phyloP scores from a whole-genome alignment of 2,888 invertebrate genomes.

The Apamea sordens region DNA sequence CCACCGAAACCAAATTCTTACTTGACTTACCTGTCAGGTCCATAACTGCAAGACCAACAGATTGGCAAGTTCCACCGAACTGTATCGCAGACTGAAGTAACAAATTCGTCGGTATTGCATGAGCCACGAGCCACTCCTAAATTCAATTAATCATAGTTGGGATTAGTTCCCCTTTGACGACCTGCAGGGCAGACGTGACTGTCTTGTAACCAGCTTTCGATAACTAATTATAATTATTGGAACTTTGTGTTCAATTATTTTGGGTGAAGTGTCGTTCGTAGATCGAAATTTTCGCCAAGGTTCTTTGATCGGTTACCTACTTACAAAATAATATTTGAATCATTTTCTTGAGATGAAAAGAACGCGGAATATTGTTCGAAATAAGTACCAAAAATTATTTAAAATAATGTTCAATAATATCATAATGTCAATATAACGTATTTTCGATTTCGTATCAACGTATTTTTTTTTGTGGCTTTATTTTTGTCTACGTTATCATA shows the following conservation, averaged over 20 bases:
- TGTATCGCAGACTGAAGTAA: slow-evolving; percentile 81
- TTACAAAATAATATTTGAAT: not conserved
- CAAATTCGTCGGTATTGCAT: slow-evolving; percentile 82
- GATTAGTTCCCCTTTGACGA: slow-evolving; percentile 88
- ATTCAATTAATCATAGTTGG: slow-evolving; percentile 89
- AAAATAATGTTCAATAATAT: not conserved
- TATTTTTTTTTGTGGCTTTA: too few relatives aligned
- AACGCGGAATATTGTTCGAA: not conserved
- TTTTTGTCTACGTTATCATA: too few relatives aligned
- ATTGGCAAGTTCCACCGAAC: slow-evolving; percentile 72
- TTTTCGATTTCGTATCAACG: too few relatives aligned
- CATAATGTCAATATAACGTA: too few relatives aligned
- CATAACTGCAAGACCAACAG: slow-evolving; percentile 74
- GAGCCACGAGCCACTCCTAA: slow-evolving; percentile 77
- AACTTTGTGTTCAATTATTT: slow-evolving; percentile 47
- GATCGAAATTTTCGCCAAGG: not conserved
- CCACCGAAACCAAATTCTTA: slow-evolving; percentile 54
- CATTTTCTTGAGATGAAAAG: not conserved
- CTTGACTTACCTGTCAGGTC: slow-evolving; percentile 79
- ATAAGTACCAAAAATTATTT: not conserved
- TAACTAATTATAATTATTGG: slow-evolving; percentile 67
- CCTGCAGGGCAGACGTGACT: slow-evolving; percentile 82
- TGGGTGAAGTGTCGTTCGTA: slow-evolving; percentile 1
- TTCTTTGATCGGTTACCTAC: not conserved
- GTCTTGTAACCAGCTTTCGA: slow-evolving; percentile 76